A percentile compares a stretch with the other conserved stretches of the same genome.
These are phyloP conservation scores for Myotis planiceps DNA, from an alignment of 2,797 vertebrate genomes.

Conservation along the genomic window DNA sequence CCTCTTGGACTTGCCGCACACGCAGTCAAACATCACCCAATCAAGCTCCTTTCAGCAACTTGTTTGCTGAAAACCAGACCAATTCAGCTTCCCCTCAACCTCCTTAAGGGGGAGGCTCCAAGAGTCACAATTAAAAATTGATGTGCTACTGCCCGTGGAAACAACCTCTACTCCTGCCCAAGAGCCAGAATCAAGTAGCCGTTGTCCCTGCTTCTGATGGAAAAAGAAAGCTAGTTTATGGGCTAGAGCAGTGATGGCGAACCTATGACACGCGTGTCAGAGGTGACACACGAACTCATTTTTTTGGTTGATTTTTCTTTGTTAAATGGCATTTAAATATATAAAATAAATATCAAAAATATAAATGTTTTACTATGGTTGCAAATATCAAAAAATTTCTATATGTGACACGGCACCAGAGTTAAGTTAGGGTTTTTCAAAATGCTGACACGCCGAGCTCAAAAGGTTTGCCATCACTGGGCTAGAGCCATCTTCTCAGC, in stretches of 20 bases:
- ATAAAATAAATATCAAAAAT: no score
- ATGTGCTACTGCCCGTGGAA: rapidly evolving
- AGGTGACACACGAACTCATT: no score
- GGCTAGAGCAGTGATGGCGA: no score
- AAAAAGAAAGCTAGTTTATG: neutral
- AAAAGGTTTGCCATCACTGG: no score
- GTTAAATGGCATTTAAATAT: no score
- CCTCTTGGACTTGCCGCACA: neutral
- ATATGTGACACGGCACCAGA: no score
- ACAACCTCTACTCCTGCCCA: neutral
- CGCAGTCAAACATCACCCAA: neutral
- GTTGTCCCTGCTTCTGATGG: neutral
- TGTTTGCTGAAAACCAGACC: neutral
- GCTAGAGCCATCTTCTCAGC: neutral
- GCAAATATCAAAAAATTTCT: no score
- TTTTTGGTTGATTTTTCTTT: no score
- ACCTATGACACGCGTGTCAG: no score
- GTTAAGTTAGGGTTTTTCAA: no score
- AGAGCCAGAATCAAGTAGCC: neutral
- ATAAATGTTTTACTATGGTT: no score
- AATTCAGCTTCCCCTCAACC: neutral
- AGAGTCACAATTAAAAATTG: neutral
- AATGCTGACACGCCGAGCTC: no score
- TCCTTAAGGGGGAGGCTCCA: neutral
- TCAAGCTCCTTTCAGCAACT: neutral